phyloP scores from a whole-genome alignment of 2,888 invertebrate genomes.

The Ophioninae sp. region DNA sequence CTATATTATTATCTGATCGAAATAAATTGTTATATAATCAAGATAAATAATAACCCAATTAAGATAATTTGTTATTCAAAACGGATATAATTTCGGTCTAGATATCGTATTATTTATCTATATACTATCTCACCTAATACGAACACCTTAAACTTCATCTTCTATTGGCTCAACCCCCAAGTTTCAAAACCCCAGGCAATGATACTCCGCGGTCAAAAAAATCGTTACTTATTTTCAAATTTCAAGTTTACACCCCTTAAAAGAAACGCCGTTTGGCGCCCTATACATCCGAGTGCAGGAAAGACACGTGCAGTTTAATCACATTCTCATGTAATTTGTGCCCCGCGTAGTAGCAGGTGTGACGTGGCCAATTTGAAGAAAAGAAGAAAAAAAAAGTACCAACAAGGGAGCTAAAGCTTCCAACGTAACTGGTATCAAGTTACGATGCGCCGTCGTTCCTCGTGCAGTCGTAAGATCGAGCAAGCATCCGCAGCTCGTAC shows the following conservation, averaged over 20 bases:
- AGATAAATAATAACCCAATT: no score
- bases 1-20: no score
- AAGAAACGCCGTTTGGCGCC: background rate
- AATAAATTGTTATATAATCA: no score
- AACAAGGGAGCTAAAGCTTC: background rate
- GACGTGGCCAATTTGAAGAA: background rate
- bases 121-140: no score
- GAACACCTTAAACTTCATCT: no score
- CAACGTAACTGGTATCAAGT: background rate
- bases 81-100: no score
- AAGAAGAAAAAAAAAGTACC: background rate
- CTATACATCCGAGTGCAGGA: no score
- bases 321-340: background rate
- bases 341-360: background rate
- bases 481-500: background rate
- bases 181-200: background rate
- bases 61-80: no score
- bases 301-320: background rate
- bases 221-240: background rate
- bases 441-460: background rate
- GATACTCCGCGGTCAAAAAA: background rate
- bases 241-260: background rate
- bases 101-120: no score
- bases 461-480: background rate
- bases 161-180: no score